Evolutionary conservation across 2,113 vertebrate genomes (phyloP).

Genomic region (Gobio gobio): DNA sequence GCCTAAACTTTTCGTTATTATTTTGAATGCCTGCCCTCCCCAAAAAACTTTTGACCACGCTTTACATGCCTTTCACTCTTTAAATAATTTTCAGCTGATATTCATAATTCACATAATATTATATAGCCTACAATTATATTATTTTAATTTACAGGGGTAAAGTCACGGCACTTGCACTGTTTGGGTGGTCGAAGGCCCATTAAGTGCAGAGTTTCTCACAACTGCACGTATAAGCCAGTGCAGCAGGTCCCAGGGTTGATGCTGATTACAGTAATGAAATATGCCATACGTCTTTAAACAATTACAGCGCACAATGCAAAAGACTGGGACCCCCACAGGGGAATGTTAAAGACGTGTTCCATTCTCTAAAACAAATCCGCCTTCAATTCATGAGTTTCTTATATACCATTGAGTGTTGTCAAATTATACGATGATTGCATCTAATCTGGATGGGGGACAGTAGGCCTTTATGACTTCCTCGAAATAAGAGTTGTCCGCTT

Average conservation of each 20-base stretch:
- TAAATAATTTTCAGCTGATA: not conserved
- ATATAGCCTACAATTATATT: not conserved
- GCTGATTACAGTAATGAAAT: conserved; percentile 96
- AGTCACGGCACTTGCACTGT: conserved; percentile 54
- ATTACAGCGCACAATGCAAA: conserved; percentile 85
- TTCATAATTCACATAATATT: not conserved
- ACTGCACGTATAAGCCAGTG: conserved; percentile 80
- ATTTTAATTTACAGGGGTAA: not conserved
- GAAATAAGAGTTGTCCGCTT: not conserved
- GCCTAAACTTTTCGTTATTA: conserved; percentile 28
- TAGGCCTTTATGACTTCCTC: not conserved
- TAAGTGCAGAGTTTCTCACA: conserved; percentile 65
- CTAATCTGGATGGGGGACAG: not conserved
- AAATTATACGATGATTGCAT: not conserved
- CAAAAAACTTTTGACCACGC: not conserved
- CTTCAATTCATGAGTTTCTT: conserved; percentile 59
- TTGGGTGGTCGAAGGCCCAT: conserved; percentile 77
- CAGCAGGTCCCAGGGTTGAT: conserved; percentile 81
- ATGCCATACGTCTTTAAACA: conserved; percentile 93
- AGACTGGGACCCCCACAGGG: conserved; percentile 80
- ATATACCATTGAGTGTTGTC: not conserved
- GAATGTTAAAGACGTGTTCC: conserved; percentile 85
- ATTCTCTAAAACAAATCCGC: conserved; percentile 75
- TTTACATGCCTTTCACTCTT: not conserved
- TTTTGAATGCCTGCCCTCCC: not conserved